These are phyloP conservation scores for Melierax canorus DNA, from an alignment of 2,113 vertebrate species.

Conservation along the genomic window DNA sequence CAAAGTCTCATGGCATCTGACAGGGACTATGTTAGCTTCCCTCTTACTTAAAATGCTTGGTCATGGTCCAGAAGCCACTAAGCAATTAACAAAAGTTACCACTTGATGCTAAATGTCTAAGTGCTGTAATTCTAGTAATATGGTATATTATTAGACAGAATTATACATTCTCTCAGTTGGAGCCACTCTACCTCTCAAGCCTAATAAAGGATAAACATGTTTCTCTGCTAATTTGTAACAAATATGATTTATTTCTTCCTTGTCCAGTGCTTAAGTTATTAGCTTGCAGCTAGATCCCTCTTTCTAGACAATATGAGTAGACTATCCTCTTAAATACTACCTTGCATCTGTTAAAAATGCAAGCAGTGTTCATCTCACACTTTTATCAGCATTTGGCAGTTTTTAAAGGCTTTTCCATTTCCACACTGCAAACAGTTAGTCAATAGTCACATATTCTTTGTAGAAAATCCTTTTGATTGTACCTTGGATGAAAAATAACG, in stretches of 20 bases:
- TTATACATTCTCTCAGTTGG: not conserved
- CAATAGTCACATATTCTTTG: not conserved
- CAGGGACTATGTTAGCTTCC: not conserved
- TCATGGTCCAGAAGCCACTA: not conserved
- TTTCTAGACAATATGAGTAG: not conserved
- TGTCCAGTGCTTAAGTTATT: not conserved
- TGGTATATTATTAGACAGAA: not conserved
- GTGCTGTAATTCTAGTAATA: not conserved
- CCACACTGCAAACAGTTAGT: not conserved
- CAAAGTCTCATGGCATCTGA: not conserved
- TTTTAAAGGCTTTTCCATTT: not conserved
- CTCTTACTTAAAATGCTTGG: not conserved
- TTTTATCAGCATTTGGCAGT: fast-evolving
- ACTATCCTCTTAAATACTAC: not conserved
- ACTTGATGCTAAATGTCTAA: not conserved
- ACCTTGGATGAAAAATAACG: not conserved
- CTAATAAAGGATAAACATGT: not conserved
- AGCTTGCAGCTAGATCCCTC: not conserved
- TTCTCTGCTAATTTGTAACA: not conserved
- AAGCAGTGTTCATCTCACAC: not conserved
- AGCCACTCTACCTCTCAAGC: not conserved
- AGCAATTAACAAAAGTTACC: not conserved
- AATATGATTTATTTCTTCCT: not conserved
- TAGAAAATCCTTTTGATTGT: not conserved
- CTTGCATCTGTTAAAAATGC: not conserved